A percentile compares a stretch with the other conserved stretches of the same genome.
Evolutionary conservation across 2,797 vertebrate genomes (phyloP).

Genomic region (Brotogeris chrysoptera): DNA sequence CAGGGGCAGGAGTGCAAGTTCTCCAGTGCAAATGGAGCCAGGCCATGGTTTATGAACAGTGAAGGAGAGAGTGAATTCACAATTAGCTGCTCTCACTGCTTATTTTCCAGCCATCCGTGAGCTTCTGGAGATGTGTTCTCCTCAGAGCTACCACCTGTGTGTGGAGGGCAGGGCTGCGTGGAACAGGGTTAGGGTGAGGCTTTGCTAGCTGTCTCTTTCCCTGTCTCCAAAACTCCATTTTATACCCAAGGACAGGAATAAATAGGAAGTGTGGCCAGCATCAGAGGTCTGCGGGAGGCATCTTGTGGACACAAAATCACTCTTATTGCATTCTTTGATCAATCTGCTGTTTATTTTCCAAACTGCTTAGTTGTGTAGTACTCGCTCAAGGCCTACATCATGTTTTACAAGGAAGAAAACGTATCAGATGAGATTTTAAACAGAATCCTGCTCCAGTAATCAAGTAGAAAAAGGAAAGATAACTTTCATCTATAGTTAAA

Average conservation of each 20-base stretch:
- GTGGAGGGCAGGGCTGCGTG: accelerated
- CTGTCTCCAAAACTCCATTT: neutral
- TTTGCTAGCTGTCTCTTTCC: neutral
- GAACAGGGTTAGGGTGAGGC: accelerated
- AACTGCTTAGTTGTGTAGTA: neutral
- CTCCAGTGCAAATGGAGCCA: accelerated
- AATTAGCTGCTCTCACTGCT: neutral
- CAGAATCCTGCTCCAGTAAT: neutral
- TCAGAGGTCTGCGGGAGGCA: neutral
- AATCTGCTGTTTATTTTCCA: neutral
- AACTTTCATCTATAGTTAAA: constrained; percentile 24
- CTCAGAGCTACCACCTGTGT: accelerated
- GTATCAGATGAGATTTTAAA: neutral
- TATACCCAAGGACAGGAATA: neutral
- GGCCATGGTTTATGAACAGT: accelerated
- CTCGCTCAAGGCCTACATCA: neutral
- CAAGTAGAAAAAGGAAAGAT: neutral
- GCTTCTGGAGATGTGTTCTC: neutral
- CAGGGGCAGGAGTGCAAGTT: accelerated
- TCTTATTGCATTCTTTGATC: neutral
- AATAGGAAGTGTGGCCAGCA: accelerated
- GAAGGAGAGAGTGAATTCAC: accelerated
- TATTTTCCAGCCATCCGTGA: accelerated
- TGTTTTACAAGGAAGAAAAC: neutral
- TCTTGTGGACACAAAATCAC: neutral